Evolutionary conservation across 2,797 vertebrate species (phyloP).

Genomic region (Enoplosus armatus): DNA sequence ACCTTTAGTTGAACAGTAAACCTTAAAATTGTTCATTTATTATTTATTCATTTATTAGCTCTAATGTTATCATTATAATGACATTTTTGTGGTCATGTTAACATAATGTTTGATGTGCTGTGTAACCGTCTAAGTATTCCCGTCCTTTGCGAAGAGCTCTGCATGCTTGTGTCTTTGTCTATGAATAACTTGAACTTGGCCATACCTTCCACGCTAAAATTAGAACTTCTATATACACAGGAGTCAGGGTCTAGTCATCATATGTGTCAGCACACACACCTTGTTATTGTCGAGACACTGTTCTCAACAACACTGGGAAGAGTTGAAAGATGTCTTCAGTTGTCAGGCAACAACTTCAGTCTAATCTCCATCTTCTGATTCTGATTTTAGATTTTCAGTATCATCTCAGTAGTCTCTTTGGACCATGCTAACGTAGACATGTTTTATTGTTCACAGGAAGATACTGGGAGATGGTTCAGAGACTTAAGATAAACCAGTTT

Average conservation of each 20-base stretch:
- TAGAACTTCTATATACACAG: slow-evolving; percentile 31
- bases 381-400: too few relatives aligned
- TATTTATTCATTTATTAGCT: neutral
- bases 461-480: slow-evolving; percentile 95
- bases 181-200: slow-evolving; percentile 39
- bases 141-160: slow-evolving; percentile 12
- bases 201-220: slow-evolving; percentile 42
- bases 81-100: neutral
- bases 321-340: neutral
- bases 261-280: neutral
- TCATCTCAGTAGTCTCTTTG: neutral
- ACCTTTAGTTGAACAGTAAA: neutral
- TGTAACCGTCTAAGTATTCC: neutral
- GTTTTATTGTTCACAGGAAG: slow-evolving; percentile 85
- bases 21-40: neutral
- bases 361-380: neutral
- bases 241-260: neutral
- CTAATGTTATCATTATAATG: neutral
- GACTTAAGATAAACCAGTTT: slow-evolving; percentile 96
- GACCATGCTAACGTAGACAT: neutral
- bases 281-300: slow-evolving; percentile 12
- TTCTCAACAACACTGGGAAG: neutral
- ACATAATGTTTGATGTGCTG: neutral
- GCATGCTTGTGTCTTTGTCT: neutral
- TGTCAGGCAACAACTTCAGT: neutral